Evolutionary conservation across 1,140 invertebrate genomes (phyloP), one percentile per base, ranked within the genome.

Genomic region (Pachypsylla venusta): DNA sequence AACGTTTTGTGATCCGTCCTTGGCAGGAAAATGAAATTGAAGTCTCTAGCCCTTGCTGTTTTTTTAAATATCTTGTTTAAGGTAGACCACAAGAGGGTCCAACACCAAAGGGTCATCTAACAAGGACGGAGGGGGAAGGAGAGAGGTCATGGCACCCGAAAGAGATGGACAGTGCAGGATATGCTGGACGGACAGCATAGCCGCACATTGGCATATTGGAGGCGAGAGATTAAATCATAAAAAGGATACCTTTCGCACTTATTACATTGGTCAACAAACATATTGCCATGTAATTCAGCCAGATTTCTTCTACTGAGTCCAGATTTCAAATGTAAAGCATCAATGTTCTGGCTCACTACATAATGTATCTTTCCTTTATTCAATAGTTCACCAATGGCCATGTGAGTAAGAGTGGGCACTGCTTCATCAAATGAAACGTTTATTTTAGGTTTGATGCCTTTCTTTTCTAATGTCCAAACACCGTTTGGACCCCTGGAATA

Each of bases 281-380:
- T 97, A 70, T 99, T 98, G 28, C 96, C 96, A 78, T 99, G 96
- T 25, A 99, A 74, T 74, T 99, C 96, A 28, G 93, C 81, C 57
- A 99, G 72, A 69, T 83, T 74, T 63, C 82, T 78, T 59, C 93
- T 76, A 13, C 80, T 72, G 60, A 98, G 72, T 14, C 93, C 93
- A 35, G 89, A 93, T 66, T 86, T 79, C n/a, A 96, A 73, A 76
- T 98, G 93, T 25, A 99, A 74, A 0, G 94, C 95, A 79, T 99
- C 96, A 67, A 99, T 95, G 75, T 99, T 99, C 73, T 99, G 95
- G 68, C 89, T 95, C 7, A 98, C 79, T 20, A 98, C 78, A 71
- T 87, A 95, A 59, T 94, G 83, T 1, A 95, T 72, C 71, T 81
- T 82, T 28, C 81, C 76, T 64, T 69, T 70, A 65, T 87, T 81